Evolutionary conservation across 2,113 vertebrate genomes (phyloP).

Genomic region (Tachysurus vachellii): DNA sequence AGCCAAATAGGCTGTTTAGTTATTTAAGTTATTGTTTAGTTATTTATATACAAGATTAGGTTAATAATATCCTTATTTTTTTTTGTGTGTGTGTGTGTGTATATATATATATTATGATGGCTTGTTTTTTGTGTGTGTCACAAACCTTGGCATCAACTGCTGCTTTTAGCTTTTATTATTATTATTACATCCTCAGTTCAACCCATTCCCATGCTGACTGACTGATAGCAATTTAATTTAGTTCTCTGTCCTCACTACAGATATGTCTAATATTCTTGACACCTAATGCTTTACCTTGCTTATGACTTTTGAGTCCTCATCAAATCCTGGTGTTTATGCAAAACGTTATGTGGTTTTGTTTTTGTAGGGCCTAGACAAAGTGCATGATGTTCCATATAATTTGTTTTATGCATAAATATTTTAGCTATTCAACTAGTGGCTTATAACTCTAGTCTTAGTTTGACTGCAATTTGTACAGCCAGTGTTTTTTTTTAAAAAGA

Average conservation of each 20-base stretch:
- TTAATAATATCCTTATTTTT: background rate
- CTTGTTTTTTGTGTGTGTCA: too few relatives aligned
- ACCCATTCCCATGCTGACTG: background rate
- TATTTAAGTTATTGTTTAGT: too few relatives aligned
- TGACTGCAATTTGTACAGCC: background rate
- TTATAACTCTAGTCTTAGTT: background rate
- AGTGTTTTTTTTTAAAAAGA: background rate
- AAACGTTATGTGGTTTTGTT: background rate
- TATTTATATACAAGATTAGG: background rate
- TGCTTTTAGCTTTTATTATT: too few relatives aligned
- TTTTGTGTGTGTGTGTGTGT: too few relatives aligned
- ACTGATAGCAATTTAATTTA: background rate
- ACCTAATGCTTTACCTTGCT: background rate
- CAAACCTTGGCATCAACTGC: too few relatives aligned
- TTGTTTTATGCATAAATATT: background rate
- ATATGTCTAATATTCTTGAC: background rate
- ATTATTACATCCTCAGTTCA: too few relatives aligned
- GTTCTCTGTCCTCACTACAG: background rate
- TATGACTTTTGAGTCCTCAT: background rate
- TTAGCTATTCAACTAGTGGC: fast-evolving
- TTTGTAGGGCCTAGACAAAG: background rate
- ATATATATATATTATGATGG: too few relatives aligned
- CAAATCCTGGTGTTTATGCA: background rate
- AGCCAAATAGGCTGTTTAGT: too few relatives aligned
- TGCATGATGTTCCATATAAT: background rate